These are phyloP conservation scores for Oenanthe melanoleuca DNA, from an alignment of 2,113 vertebrate genomes.

Conservation along the genomic window DNA sequence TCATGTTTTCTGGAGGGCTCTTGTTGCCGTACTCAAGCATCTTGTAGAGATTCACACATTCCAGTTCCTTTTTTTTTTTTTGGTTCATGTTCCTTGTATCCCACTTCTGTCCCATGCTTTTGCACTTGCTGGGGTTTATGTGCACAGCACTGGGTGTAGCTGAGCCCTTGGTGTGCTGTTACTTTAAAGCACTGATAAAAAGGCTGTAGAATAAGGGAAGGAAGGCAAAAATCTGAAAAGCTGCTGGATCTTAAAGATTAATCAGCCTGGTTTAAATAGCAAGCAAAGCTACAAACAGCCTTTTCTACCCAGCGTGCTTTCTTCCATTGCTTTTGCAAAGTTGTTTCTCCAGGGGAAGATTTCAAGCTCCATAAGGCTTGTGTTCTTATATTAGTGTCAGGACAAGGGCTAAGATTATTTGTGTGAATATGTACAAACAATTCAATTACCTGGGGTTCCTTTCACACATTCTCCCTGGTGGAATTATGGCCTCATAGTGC, in stretches of 20 bases:
- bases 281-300: neutral
- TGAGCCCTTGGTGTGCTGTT: neutral
- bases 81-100: neutral
- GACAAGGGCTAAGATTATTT: slow-evolving; percentile 33
- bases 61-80: neutral
- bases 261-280: slow-evolving; percentile 2
- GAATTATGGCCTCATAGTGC: neutral
- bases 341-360: slow-evolving; percentile 40
- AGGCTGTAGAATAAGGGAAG: neutral
- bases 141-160: neutral
- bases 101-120: neutral
- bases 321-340: neutral
- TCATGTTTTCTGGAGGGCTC: neutral
- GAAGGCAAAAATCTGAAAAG: neutral
- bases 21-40: neutral
- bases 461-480: neutral
- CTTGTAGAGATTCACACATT: rapidly evolving
- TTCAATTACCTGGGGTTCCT: slow-evolving; percentile 38
- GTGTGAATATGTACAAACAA: slow-evolving; percentile 22
- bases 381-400: slow-evolving; percentile 34
- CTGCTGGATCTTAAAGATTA: slow-evolving; percentile 29
- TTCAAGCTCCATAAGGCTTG: neutral
- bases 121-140: neutral
- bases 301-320: neutral
- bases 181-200: neutral